Percentiles rank a stretch among this genome's conserved stretches.
Conservation (phyloP, 2,888 invertebrate genomes). For the Oxyscelio sp. region DNA sequence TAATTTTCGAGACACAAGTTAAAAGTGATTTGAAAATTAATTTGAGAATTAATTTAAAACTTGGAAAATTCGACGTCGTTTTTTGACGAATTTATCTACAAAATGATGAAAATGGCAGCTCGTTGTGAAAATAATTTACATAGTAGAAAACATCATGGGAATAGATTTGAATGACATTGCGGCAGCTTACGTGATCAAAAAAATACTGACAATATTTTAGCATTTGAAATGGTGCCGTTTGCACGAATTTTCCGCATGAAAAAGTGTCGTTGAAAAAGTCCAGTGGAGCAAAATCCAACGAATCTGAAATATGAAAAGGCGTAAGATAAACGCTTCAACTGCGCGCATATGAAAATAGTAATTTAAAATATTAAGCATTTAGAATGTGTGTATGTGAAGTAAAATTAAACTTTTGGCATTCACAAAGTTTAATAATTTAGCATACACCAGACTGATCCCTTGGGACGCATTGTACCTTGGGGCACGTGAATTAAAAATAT, state of each 20-base stretch:
- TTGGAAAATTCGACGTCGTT: not conserved
- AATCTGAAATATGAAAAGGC: slow-evolving; percentile 23
- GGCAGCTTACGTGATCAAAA: slow-evolving; percentile 18
- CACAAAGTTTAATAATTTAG: too few relatives aligned
- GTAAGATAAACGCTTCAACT: slow-evolving; percentile 27
- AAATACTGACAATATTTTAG: slow-evolving; percentile 34
- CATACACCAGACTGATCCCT: too few relatives aligned
- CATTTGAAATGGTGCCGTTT: slow-evolving; percentile 39
- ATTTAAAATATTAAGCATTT: slow-evolving; percentile 9
- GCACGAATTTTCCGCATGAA: slow-evolving; percentile 26
- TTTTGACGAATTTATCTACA: not conserved
- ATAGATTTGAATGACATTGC: slow-evolving; percentile 34
- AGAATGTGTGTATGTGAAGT: too few relatives aligned
- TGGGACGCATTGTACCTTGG: too few relatives aligned
- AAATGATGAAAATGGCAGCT: not conserved
- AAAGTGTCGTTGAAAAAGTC: slow-evolving; percentile 24
- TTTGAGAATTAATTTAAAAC: too few relatives aligned
- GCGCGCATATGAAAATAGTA: not conserved
- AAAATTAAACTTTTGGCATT: too few relatives aligned
- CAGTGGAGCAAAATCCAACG: slow-evolving; percentile 5
- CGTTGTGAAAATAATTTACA: slow-evolving; percentile 18
- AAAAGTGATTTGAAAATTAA: not conserved
- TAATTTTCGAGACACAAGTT: not conserved
- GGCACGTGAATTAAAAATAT: too few relatives aligned
- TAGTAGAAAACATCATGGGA: slow-evolving; percentile 14